Conservation (phyloP, 2,797 vertebrate species). For the Menidia menidia region DNA sequence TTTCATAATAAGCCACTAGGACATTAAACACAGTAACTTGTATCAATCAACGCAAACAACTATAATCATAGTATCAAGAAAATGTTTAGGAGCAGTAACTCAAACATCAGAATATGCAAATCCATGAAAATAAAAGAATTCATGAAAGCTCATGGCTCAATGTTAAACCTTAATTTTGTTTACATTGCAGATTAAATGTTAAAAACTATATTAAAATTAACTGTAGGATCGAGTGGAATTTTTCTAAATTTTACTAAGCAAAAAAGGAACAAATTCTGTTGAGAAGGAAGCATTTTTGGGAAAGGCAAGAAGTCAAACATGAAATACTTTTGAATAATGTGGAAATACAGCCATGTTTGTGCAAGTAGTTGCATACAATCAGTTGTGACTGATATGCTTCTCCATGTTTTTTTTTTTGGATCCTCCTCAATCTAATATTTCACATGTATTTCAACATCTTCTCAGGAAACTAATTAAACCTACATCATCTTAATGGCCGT, state of each 20-base stretch:
- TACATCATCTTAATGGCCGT: conserved; percentile 2
- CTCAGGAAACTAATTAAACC: no score
- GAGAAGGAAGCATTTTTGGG: not conserved
- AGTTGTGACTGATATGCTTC: not conserved
- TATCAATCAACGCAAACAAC: no score
- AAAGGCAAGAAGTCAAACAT: not conserved
- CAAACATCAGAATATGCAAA: no score
- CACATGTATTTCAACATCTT: not conserved
- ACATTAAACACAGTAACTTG: no score
- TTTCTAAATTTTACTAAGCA: not conserved
- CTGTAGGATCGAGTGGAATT: no score
- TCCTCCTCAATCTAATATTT: not conserved
- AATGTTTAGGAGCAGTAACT: no score
- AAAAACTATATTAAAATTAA: conserved; percentile 1
- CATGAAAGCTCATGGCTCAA: not conserved
- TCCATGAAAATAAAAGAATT: no score
- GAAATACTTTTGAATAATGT: not conserved
- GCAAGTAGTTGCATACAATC: not conserved
- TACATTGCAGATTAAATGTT: not conserved
- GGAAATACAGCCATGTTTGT: not conserved
- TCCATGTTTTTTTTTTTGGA: not conserved
- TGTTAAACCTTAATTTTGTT: conserved; percentile 2
- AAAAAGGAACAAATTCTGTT: not conserved
- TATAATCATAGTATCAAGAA: no score
- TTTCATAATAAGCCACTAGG: no score